Evolutionary conservation across 1,140 invertebrate genomes (phyloP).

Genomic region (Papilio polytes): DNA sequence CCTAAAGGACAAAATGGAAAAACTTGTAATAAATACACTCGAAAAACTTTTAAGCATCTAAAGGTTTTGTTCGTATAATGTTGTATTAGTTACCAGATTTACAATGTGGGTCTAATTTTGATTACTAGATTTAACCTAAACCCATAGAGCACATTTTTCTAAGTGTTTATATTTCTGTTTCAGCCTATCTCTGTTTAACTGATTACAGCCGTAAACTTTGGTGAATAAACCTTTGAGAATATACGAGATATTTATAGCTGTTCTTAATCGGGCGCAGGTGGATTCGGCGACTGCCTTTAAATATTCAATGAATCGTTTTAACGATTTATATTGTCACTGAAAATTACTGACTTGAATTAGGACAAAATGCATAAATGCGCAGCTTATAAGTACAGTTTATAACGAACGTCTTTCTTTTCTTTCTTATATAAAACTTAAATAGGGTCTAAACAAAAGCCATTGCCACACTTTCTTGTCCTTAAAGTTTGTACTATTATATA

Average conservation of each 20-base stretch:
- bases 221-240: slow-evolving; percentile 16
- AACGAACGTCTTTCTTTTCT: neutral
- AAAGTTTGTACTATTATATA: slow-evolving; percentile 13
- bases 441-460: neutral
- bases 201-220: slow-evolving; percentile 18
- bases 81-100: no score
- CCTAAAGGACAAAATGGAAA: neutral
- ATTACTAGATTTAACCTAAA: no score
- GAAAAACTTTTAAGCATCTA: no score
- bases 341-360: neutral
- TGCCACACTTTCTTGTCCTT: neutral
- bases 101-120: no score
- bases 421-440: neutral
- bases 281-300: slow-evolving; percentile 22
- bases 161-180: neutral
- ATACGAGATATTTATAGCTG: slow-evolving; percentile 15
- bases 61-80: no score
- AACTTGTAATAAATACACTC: neutral
- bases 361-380: neutral
- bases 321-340: slow-evolving; percentile 11
- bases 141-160: no score
- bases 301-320: slow-evolving; percentile 14
- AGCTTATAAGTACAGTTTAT: no score
- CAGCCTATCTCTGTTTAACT: neutral
- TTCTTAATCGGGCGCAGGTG: slow-evolving; percentile 28